Conservation (phyloP, 2,888 invertebrate genomes). For the Lepeophtheirus nordmannii region DNA sequence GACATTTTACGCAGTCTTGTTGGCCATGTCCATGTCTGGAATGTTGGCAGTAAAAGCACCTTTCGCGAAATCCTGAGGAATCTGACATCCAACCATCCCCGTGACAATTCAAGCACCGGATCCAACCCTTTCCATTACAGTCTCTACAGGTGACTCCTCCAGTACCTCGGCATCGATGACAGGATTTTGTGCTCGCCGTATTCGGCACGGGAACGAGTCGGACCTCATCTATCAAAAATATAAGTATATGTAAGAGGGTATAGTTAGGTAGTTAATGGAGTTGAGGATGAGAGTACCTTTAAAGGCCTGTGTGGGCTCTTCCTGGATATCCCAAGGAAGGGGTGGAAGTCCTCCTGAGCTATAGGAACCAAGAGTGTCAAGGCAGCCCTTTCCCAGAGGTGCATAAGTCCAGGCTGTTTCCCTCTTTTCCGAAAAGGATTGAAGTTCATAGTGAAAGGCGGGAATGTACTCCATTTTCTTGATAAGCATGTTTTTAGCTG, state of each 20-base stretch:
- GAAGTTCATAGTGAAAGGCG: slow-evolving; percentile 41
- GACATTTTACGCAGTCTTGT: slow-evolving; percentile 36
- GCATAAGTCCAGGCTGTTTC: slow-evolving; percentile 40
- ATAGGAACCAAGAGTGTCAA: slow-evolving; percentile 33
- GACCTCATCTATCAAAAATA: slow-evolving; percentile 33
- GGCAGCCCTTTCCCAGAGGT: slow-evolving; percentile 35
- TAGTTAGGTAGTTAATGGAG: not conserved
- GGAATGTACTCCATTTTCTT: slow-evolving; percentile 37
- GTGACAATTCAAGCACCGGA: slow-evolving; percentile 37
- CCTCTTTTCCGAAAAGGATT: slow-evolving; percentile 41
- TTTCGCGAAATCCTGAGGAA: slow-evolving; percentile 30
- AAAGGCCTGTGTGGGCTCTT: slow-evolving; percentile 32
- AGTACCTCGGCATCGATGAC: slow-evolving; percentile 36
- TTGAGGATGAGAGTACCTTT: not conserved
- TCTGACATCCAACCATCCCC: slow-evolving; percentile 37
- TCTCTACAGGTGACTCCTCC: slow-evolving; percentile 34
- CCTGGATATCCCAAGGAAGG: slow-evolving; percentile 38
- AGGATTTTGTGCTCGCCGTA: slow-evolving; percentile 28
- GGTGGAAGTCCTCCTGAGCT: slow-evolving; percentile 32
- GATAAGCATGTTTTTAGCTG: slow-evolving; percentile 37
- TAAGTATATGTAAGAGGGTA: not conserved
- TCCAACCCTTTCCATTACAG: slow-evolving; percentile 36
- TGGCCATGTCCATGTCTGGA: slow-evolving; percentile 34
- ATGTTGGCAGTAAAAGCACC: slow-evolving; percentile 34
- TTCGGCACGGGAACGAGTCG: slow-evolving; percentile 35